Evolutionary conservation across 2,797 vertebrate genomes (phyloP), one percentile per base, ranked within the genome.

Genomic region (Australoheros facetus): DNA sequence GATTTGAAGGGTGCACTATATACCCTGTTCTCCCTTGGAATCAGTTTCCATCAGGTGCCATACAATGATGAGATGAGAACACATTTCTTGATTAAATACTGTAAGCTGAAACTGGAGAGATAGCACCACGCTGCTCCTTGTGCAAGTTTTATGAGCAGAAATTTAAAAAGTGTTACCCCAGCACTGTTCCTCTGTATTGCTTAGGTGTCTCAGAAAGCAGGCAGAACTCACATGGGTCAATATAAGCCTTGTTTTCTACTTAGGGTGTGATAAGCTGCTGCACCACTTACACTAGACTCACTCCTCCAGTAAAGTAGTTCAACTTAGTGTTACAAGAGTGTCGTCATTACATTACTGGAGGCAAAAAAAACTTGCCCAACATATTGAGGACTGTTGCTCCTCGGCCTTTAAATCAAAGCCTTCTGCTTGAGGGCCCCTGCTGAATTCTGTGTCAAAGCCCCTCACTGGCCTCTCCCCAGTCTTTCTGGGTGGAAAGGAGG

Each of bases 321-420:
- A 48, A 12, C 42, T 0, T 30, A 51, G 42, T 28, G 16, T 11
- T n/a, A 30, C n/a, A 10, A 39, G 7, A 53, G 1, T 53, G 19
- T 4, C 1, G 21, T 57, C 10, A 4, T 30, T 21, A 45, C 17
- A 2, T 51, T 42, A 16, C 30, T 59, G 14, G 3, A 26, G 13
- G 66, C 17, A 76, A 76, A 60, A 72, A 74, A 71, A 51, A 51
- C 21, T 7, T 74, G 42, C 7, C 39, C 5, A 48, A 23, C 54
- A 53, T 69, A 34, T 59, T 77, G 56, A 71, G 23, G 21, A 73
- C 48, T 26, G 62, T 56, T 69, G 39, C 32, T 83, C 59, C 32
- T 82, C 62, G 45, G 48, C 39, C 75, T 75, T 56, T 39, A 45
- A 69, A 66, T 62, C 42, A 56, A 56, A 82, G 30, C 71, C 39